Evolutionary conservation across 2,888 invertebrate genomes (phyloP).

Genomic region (Xestia rhomboidea): DNA sequence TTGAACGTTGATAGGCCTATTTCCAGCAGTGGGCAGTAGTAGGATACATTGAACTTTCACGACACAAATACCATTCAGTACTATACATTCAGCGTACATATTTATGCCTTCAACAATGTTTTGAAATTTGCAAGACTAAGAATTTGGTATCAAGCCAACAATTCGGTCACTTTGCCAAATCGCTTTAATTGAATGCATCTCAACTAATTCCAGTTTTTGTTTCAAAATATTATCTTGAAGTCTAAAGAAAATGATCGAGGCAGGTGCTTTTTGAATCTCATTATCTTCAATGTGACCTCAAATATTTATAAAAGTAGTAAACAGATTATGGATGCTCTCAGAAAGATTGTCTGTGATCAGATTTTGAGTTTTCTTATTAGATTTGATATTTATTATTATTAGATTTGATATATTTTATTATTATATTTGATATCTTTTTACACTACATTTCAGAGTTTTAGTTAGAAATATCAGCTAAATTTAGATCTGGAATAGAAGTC

Average conservation of each 20-base stretch:
- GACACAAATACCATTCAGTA: constrained; percentile 25
- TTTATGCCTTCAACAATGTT: constrained; percentile 36
- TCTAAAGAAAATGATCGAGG: constrained; percentile 29
- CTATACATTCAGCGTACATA: constrained; percentile 16
- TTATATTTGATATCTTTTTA: too few relatives aligned
- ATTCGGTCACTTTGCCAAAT: constrained; percentile 26
- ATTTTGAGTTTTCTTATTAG: background rate
- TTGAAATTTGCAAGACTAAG: constrained; percentile 34
- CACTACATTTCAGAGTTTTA: background rate
- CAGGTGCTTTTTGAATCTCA: constrained; percentile 44
- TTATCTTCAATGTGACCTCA: constrained; percentile 48
- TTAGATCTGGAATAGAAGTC: background rate
- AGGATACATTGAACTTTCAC: constrained; percentile 26
- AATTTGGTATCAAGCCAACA: constrained; percentile 56
- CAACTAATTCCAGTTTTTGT: constrained; percentile 43
- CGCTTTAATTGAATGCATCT: constrained; percentile 56
- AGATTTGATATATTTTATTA: too few relatives aligned
- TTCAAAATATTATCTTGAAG: constrained; percentile 13
- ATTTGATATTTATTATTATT: background rate
- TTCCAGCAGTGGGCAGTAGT: background rate
- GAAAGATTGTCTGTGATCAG: background rate
- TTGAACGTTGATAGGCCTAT: too few relatives aligned
- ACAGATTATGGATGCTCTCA: background rate
- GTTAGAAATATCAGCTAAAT: too few relatives aligned
- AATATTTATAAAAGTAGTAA: constrained; percentile 17